phyloP scores from a whole-genome alignment of 2,797 vertebrate genomes.

The Bovichtus variegatus region DNA sequence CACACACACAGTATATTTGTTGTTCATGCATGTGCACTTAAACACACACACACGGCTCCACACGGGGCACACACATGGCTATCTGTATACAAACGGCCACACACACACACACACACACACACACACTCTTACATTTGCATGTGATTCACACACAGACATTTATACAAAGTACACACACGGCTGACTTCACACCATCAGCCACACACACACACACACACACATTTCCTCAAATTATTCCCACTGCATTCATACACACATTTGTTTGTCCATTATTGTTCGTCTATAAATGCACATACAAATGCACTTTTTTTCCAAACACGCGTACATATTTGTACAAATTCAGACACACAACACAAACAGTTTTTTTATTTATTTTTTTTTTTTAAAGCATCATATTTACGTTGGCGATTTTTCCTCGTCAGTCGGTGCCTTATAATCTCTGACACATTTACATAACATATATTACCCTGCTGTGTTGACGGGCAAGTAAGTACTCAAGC shows the following conservation, averaged over 20 bases:
- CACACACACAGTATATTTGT: neutral
- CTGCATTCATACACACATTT: slow-evolving; percentile 21
- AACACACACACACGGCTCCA: neutral
- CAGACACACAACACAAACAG: slow-evolving; percentile 24
- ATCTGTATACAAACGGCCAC: neutral
- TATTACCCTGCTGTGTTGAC: slow-evolving; percentile 74
- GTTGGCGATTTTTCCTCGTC: slow-evolving; percentile 43
- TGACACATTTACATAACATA: slow-evolving; percentile 81
- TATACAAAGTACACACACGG: slow-evolving; percentile 1
- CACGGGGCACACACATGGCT: neutral
- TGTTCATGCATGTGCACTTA: neutral
- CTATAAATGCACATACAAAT: slow-evolving; percentile 5
- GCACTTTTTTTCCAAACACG: neutral
- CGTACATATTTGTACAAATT: neutral
- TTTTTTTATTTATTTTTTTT: slow-evolving; percentile 3
- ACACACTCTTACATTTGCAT: slow-evolving; percentile 21
- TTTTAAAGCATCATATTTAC: slow-evolving; percentile 65
- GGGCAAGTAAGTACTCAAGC: slow-evolving; percentile 80
- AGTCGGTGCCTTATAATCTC: slow-evolving; percentile 68
- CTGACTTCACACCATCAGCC: slow-evolving; percentile 7
- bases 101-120: neutral
- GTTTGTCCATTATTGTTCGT: slow-evolving; percentile 16
- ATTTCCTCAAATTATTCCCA: slow-evolving; percentile 14
- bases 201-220: slow-evolving; percentile 1
- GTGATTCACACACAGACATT: slow-evolving; percentile 1